Base-by-base conservation (phyloP, 2,888 invertebrate genomes). In the Imbricaverruca yamaguchii region DNA sequence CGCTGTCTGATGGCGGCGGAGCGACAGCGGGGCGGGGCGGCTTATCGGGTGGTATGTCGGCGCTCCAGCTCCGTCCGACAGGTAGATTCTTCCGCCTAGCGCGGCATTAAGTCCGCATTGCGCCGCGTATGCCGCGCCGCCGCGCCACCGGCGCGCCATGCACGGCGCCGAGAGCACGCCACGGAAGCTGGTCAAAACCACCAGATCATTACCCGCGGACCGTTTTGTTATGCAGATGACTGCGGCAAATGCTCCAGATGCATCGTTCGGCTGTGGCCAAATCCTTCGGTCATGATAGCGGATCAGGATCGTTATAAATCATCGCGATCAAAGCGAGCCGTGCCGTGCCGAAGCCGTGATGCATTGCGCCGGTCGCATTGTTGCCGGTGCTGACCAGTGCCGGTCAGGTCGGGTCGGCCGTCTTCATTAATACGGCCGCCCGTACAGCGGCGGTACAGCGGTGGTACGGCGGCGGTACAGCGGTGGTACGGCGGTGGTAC, bases 221-320 rank as follows among this genome's bases (percentile, higher is more conserved):
- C 53, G 74, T 74, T 53, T 74, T 74, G 74, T 74, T 74, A 74
- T 74, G 74, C 74, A 74, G 23, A 74, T 74, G 12, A 3, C 74
- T 21, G 55, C 65, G 74, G 9, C 53, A 13, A 55, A 74, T 74
- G 74, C 53, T 74, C 53, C 55, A 18, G 21, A 74, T 74, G 74
- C 74, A 55, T 74, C 53, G 74, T 55, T 74, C 55, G 21, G 53
- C 74, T 55, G 74, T 55, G 55, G 23, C 74, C 21, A 55, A 53
- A 55, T 18, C 74, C 55, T 21, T 53, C 55, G 74, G 74, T 74
- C 74, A 74, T 74, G 74, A 55, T 65, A 18, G 55, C 18, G 74
- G 69, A 21, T 21, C 12, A 18, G 74, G 53, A 74, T 55, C 23
- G 21, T 55, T 74, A 74, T 55, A 74, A 55, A 55, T 55, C 74